Conservation (phyloP, 30 jellyfish, hydroid and myxozoan genomes). For the Hydractinia symbiolongicarpus region DNA sequence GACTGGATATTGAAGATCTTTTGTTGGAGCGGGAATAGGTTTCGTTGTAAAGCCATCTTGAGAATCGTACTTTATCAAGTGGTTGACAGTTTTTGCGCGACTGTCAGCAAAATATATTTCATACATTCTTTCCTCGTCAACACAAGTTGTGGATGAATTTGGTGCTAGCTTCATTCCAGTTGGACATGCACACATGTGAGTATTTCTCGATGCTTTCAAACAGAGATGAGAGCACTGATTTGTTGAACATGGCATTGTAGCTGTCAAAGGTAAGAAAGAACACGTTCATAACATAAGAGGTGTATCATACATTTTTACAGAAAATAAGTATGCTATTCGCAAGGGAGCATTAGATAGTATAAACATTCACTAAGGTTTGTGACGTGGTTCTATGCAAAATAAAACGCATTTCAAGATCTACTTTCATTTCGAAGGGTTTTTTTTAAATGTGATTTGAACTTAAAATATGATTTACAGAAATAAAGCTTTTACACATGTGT, state of each 20-base stretch:
- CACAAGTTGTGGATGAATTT: neutral
- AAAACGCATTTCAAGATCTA: no score
- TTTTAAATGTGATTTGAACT: no score
- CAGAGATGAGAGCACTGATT: constrained; percentile 70
- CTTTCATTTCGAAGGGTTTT: no score
- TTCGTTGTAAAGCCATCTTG: constrained; percentile 34
- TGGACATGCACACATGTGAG: constrained; percentile 64
- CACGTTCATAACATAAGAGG: no score
- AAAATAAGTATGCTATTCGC: no score
- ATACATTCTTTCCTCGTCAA: neutral
- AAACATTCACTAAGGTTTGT: no score
- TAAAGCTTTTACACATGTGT: no score
- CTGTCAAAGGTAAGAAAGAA: constrained; percentile 21
- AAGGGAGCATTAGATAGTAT: no score
- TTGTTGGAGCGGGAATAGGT: constrained; percentile 8
- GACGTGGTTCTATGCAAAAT: no score
- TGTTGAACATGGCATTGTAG: constrained; percentile 47
- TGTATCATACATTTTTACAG: no score
- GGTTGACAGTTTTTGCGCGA: constrained; percentile 16
- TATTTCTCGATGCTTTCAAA: constrained; percentile 17
- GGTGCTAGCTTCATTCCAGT: constrained; percentile 42
- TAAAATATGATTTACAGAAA: no score
- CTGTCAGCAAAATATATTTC: constrained; percentile 39
- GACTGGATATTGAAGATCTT: constrained; percentile 20
- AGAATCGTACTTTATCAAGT: constrained; percentile 17